Evolutionary conservation across 2,113 vertebrate species (phyloP).

Genomic region (Saiga tatarica): DNA sequence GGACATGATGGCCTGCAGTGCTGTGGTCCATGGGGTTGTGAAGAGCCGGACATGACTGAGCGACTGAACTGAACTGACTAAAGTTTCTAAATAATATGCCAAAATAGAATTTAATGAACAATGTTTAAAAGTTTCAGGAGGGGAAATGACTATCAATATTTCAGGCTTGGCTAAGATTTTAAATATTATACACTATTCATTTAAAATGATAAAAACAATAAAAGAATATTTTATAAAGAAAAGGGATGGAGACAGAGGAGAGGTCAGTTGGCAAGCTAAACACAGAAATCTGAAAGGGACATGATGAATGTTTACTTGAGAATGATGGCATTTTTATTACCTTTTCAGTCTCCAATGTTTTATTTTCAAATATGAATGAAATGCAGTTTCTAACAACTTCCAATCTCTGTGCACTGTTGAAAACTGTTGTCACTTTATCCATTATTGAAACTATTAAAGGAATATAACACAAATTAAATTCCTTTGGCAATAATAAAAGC

Average conservation of each 20-base stretch:
- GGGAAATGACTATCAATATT: background rate
- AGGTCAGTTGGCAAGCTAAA: conserved; percentile 8
- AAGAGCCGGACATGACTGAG: background rate
- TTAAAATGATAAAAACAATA: conserved; percentile 55
- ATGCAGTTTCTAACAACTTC: conserved; percentile 98
- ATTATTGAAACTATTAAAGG: conserved; percentile 90
- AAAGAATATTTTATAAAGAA: conserved; percentile 37
- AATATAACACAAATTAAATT: conserved; percentile 63
- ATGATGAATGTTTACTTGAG: conserved; percentile 1
- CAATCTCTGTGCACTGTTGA: conserved; percentile 97
- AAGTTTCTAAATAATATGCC: conserved; percentile 1
- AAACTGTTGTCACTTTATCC: conserved; percentile 91
- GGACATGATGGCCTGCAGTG: background rate
- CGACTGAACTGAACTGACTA: background rate
- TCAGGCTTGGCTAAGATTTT: conserved; percentile 28
- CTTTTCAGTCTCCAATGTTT: conserved; percentile 98
- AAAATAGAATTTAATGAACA: conserved; percentile 1
- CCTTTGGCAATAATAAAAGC: conserved; percentile 51
- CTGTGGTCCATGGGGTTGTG: background rate
- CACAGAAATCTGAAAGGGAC: conserved; percentile 54
- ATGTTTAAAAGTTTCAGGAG: background rate
- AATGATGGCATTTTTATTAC: conserved; percentile 82
- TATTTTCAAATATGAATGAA: conserved; percentile 96
- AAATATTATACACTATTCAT: conserved; percentile 45
- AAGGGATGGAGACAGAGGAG: conserved; percentile 4